Base-by-base conservation (phyloP, 2,888 invertebrate genomes). In the Aphidius colemani region DNA sequence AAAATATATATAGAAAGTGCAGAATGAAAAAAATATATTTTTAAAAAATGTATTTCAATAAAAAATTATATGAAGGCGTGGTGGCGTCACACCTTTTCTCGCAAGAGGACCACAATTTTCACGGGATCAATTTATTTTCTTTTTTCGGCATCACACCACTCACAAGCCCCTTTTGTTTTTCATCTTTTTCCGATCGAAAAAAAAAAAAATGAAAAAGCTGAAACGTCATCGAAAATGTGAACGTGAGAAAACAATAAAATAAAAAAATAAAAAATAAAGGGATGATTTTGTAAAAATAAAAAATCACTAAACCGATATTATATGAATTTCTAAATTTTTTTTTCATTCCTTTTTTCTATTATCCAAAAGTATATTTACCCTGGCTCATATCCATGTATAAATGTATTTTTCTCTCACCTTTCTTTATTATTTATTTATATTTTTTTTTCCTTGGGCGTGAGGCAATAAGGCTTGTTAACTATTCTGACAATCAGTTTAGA, bases 41-140 rank as follows among this genome's bases (percentile, higher is more conserved):
- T 18, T 18, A 1, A 46, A 43, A 58, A 51, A 51, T 30, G 53
- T 53, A 40, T 55, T 53, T 30, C 5, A 3, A 30, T 30, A 30
- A 30, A 30, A 30, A 30, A 30, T 30, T 30, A 30, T 30, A 30
- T 30, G 57, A 67, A 72, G 80, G 79, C 78, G 78, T 75, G 72
- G 77, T 69, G 18, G 72, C 72, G 78, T 80, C 81, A 77, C 81
- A 81, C 81, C 80, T 80, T 76, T 74, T 69, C 59, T 60, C 41
- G 60, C 41, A 57, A 59, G 30, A 53, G 66, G 69, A 69, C 68
- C 69, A 68, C 67, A 66, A 71, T 70, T 69, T 70, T 68, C 70
- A 63, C 65, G 66, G 62, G 66, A 70, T 68, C 66, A 30, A 30
- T 30, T 30, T 30, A 2, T 30, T 30, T 30, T 30, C 5, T 30